Evolutionary conservation across 2,113 vertebrate species (phyloP), one percentile per base, ranked within the genome.

Genomic region (Callithrix jacchus): DNA sequence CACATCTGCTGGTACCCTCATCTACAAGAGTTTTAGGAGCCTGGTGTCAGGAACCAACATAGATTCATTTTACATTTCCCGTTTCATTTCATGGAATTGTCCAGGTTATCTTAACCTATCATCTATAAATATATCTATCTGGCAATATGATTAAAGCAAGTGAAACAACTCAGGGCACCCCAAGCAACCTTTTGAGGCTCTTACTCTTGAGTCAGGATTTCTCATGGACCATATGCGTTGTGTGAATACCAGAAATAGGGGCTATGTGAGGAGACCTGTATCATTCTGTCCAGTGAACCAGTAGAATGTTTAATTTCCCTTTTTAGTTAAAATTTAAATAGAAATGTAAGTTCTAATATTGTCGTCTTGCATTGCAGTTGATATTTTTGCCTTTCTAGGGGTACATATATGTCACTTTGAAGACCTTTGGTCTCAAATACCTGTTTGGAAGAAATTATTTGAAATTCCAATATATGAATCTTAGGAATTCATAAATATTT

Each of bases 391-490:
- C 56, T 93, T 92, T 91, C 56, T 58, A 35, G 20, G 8, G 45
- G 18, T 58, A 27, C 30, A 27, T 89, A 32, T 5, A 52, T 70
- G 37, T 23, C 3, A 47, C 23, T 90, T 83, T 32, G 47, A 71
- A 94, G 85, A 81, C 30, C 21, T 8, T 76, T 85, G n/a, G 20
- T 82, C 56, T 77, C 37, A 66, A 73, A 66, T 17, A 88, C 14
- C 35, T 89, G 32, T 92, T 82, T 82, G 49, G 12, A 94, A 61
- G 61, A 82, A 77, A 32, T 83, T 90, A 87, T 64, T 87, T 96
- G 68, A 90, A 87, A 82, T 93, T 37, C 58, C 3, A 85, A 73
- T n/a, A 61, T 84, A 76, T 8, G 27, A 82, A 76, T 30, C 61
- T 81, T 85, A 68, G 83, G 47, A 87, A 87, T 58, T 52, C 23